Evolutionary conservation across 1,140 invertebrate species (phyloP).

Genomic region (Apis cerana): DNA sequence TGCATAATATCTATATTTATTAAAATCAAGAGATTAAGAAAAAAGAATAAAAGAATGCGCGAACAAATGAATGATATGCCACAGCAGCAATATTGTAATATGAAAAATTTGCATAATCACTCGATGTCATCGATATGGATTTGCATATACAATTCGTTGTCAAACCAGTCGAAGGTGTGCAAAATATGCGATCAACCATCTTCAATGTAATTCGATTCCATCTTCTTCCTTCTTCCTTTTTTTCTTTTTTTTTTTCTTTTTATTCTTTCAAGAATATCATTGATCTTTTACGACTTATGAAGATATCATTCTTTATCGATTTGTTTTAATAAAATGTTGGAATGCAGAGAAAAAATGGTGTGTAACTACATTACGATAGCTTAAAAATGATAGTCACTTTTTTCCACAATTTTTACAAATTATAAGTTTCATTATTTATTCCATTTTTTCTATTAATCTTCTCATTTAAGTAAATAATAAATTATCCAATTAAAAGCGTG

Average conservation of each 20-base stretch:
- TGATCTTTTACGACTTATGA: neutral
- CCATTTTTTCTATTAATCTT: no score
- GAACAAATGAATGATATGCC: constrained; percentile 23
- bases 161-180: constrained; percentile 35
- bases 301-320: neutral
- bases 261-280: constrained; percentile 11
- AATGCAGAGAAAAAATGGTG: no score
- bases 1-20: constrained; percentile 1
- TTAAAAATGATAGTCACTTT: no score
- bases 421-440: no score
- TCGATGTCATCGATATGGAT: constrained; percentile 51
- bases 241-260: neutral
- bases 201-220: constrained; percentile 31
- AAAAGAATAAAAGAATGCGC: constrained; percentile 32
- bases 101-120: constrained; percentile 59
- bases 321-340: neutral
- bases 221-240: neutral
- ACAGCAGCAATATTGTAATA: constrained; percentile 26
- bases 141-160: constrained; percentile 59
- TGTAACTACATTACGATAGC: no score
- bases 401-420: no score
- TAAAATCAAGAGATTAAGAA: constrained; percentile 25
- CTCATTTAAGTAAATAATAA: no score
- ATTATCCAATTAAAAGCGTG: no score
- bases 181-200: constrained; percentile 35